phyloP scores from a whole-genome alignment of 2,888 invertebrate genomes.

The Netelia fuscicornis region DNA sequence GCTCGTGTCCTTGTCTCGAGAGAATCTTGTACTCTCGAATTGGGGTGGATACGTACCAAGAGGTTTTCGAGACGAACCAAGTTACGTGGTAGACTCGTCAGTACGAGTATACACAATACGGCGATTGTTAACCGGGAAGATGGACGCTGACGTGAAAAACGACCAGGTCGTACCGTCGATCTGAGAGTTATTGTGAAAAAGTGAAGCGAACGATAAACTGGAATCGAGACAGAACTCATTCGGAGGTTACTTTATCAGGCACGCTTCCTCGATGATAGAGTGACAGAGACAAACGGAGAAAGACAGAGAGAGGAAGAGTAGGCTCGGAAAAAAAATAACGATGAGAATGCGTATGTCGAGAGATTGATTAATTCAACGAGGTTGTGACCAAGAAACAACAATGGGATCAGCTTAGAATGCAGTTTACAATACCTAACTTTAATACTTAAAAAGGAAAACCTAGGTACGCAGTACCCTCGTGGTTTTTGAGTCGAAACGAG shows the following conservation, averaged over 20 bases:
- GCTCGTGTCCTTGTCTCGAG: too few relatives aligned
- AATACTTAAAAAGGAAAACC: constrained; percentile 67
- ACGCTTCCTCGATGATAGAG: constrained; percentile 52
- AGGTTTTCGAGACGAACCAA: too few relatives aligned
- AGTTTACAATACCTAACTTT: constrained; percentile 79
- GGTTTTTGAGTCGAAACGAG: constrained; percentile 35
- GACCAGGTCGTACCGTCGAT: neutral
- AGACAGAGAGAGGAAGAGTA: constrained; percentile 44
- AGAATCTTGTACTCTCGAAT: too few relatives aligned
- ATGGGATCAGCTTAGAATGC: constrained; percentile 83
- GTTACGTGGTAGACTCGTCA: neutral
- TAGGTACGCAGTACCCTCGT: constrained; percentile 64
- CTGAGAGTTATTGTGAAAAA: neutral
- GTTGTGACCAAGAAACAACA: constrained; percentile 82
- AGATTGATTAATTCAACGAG: constrained; percentile 75
- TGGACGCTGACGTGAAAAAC: constrained; percentile 10
- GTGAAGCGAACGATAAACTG: neutral
- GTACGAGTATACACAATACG: neutral
- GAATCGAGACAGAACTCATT: constrained; percentile 18
- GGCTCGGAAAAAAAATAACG: constrained; percentile 15
- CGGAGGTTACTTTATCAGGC: constrained; percentile 33
- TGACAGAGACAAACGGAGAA: constrained; percentile 26
- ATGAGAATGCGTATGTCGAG: constrained; percentile 50
- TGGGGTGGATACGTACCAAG: too few relatives aligned
- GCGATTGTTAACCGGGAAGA: neutral